These are phyloP conservation scores for Sardina pilchardus DNA, from an alignment of 2,113 vertebrate species.

Conservation along the genomic window DNA sequence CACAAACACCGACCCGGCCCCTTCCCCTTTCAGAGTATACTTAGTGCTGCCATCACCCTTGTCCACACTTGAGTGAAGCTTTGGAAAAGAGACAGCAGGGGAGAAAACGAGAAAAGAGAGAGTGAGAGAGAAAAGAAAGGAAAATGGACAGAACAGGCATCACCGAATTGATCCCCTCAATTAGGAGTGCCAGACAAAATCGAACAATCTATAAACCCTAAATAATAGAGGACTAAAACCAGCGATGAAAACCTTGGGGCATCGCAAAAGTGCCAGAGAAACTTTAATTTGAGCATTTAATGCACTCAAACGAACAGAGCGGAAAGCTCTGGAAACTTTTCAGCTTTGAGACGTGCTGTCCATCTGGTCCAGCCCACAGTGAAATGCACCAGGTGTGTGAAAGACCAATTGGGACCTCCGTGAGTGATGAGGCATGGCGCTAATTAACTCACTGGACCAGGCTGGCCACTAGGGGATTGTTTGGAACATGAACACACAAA, in stretches of 20 bases:
- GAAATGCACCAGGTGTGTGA: slow-evolving; percentile 66
- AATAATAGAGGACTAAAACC: not conserved
- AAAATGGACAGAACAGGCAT: not conserved
- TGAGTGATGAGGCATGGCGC: slow-evolving; percentile 63
- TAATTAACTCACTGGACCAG: slow-evolving; percentile 64
- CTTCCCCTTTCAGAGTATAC: slow-evolving; percentile 84
- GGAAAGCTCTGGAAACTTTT: not conserved
- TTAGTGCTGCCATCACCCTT: slow-evolving; percentile 80
- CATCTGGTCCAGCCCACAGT: slow-evolving; percentile 33
- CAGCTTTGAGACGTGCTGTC: not conserved
- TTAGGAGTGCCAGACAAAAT: slow-evolving; percentile 9
- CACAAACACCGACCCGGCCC: slow-evolving; percentile 88
- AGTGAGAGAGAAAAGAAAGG: not conserved
- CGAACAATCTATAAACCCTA: not conserved
- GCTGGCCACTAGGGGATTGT: slow-evolving; percentile 52
- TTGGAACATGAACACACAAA: slow-evolving; percentile 46
- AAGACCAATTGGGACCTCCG: slow-evolving; percentile 54
- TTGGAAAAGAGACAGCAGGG: slow-evolving; percentile 34
- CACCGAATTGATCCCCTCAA: slow-evolving; percentile 1
- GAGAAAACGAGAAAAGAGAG: slow-evolving; percentile 15
- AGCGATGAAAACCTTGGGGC: not conserved
- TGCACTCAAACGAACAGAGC: not conserved
- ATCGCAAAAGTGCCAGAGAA: not conserved
- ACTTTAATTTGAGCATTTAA: not conserved
- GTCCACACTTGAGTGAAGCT: slow-evolving; percentile 90